Evolutionary conservation across 2,888 invertebrate genomes (phyloP).

Genomic region (Xanthorhoe designata): DNA sequence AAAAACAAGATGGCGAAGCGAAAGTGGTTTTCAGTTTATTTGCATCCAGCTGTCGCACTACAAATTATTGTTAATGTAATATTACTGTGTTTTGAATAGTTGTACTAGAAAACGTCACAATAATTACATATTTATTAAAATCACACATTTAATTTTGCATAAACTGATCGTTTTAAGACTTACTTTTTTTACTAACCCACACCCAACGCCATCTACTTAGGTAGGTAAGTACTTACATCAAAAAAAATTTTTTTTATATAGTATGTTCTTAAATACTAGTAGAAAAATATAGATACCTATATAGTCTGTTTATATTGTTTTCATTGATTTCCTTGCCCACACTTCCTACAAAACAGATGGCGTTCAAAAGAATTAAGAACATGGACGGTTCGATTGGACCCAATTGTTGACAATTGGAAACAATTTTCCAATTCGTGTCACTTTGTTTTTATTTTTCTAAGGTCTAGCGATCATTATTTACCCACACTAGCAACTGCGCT

Average conservation of each 20-base stretch:
- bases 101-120: too few relatives aligned
- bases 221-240: too few relatives aligned
- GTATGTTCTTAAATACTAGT: too few relatives aligned
- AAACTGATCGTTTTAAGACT: too few relatives aligned
- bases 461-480: constrained; percentile 6
- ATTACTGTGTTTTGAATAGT: neutral
- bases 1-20: constrained; percentile 8
- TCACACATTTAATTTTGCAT: too few relatives aligned
- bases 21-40: constrained; percentile 14
- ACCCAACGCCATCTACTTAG: too few relatives aligned
- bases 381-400: constrained; percentile 48
- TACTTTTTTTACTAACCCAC: too few relatives aligned
- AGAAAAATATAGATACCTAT: too few relatives aligned
- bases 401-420: constrained; percentile 58
- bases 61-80: neutral
- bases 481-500: neutral
- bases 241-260: too few relatives aligned
- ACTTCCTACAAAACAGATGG: constrained; percentile 28
- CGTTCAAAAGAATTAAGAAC: constrained; percentile 53
- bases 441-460: constrained; percentile 43
- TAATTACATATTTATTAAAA: too few relatives aligned
- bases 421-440: constrained; percentile 58
- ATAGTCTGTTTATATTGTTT: neutral
- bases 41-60: neutral
- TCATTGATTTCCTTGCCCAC: neutral